Evolutionary conservation across 2,888 invertebrate species (phyloP), one percentile per base, ranked within the genome.

Genomic region (Aromia moschata): DNA sequence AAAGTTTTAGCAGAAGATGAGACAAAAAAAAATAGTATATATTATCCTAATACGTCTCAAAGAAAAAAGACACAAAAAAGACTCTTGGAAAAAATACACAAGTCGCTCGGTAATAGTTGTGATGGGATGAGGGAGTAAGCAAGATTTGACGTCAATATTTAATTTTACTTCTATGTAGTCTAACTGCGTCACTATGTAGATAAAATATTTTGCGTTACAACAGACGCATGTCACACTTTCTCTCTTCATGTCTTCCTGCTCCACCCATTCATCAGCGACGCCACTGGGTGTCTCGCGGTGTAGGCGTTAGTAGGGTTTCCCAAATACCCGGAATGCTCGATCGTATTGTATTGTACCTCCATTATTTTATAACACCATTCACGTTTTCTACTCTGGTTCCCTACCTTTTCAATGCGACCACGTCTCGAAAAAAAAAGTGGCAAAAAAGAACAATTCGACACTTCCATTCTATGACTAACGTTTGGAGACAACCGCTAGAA

Each of bases 281-380:
- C 31, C 52, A 16, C 30, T 52, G 52, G 17, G 10, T 17, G 52
- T 33, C 11, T 33, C 33, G 11, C n/a, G n/a, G 33, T 10, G 33
- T 52, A 31, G 52, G 52, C 31, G 52, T 31, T 30, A n/a, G 41
- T 14, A 52, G 52, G 52, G 41, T 52, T 52, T 52, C 52, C 52
- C 52, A 41, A 52, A 52, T 25, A 31, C 52, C 52, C 52, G 52
- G 52, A 41, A 30, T 41, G 52, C 10, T 14, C 41, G 49, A 46
- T 55, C 16, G 49, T 49, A 47, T 58, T 41, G 51, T 51, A 47
- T n/a, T n/a, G n/a, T n/a, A n/a, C n/a, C n/a, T n/a, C n/a, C 47
- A 58, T 47, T 49, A 57, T 57, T 57, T 57, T 31, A 17, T 41
- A 7, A 40, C 40, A 41, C 17, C 52, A 17, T 52, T 52, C 49